Evolutionary conservation across 2,797 vertebrate genomes (phyloP).

Genomic region (Macropodus opercularis): DNA sequence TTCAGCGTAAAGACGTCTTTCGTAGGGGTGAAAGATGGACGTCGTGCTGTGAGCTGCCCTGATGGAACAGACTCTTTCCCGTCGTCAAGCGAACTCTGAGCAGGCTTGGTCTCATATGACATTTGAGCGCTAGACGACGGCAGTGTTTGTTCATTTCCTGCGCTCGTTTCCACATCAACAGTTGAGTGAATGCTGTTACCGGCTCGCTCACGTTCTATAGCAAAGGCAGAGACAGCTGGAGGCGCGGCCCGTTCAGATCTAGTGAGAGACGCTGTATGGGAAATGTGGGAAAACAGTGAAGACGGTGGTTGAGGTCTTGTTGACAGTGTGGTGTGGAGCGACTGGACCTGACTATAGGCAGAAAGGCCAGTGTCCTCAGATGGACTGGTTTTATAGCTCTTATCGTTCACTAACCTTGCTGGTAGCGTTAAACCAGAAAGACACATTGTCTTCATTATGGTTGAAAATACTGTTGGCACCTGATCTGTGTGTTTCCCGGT

Average conservation of each 20-base stretch:
- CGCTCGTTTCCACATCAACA: slow-evolving; percentile 15
- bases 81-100: no score
- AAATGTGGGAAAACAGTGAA: neutral
- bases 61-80: slow-evolving; percentile 30
- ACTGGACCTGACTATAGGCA: neutral
- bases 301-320: slow-evolving; percentile 30
- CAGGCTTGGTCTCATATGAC: slow-evolving; percentile 9
- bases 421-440: slow-evolving; percentile 22
- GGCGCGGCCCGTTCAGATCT: slow-evolving; percentile 30
- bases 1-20: slow-evolving; percentile 30
- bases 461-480: slow-evolving; percentile 17
- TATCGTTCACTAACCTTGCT: slow-evolving; percentile 9
- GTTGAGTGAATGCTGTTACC: slow-evolving; percentile 1
- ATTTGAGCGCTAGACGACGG: slow-evolving; percentile 5
- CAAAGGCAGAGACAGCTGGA: slow-evolving; percentile 18
- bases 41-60: slow-evolving; percentile 21
- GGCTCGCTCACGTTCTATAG: slow-evolving; percentile 20
- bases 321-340: no score
- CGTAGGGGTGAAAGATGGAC: slow-evolving; percentile 37
- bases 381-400: slow-evolving; percentile 35
- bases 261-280: slow-evolving; percentile 9
- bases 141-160: slow-evolving; percentile 14
- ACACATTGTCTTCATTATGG: slow-evolving; percentile 24
- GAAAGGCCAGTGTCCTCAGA: slow-evolving; percentile 1
- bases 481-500: slow-evolving; percentile 17